Conservation (phyloP, 2,113 vertebrate genomes). For the Actenoides hombroni region DNA sequence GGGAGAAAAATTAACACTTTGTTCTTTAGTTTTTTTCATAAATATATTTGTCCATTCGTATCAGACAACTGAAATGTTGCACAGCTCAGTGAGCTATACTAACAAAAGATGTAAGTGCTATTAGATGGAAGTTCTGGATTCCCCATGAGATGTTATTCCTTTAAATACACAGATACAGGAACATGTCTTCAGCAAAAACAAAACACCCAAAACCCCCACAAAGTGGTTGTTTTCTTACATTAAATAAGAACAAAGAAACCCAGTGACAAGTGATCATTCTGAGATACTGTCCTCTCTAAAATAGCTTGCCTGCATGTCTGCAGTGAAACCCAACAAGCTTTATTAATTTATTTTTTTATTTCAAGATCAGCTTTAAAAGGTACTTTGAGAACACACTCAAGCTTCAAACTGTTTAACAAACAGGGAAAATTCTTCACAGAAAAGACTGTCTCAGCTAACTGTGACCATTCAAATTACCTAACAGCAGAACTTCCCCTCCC, state of each 20-base stretch:
- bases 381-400: background rate
- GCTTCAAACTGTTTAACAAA: background rate
- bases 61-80: background rate
- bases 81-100: background rate
- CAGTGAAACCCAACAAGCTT: background rate
- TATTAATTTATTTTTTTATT: background rate
- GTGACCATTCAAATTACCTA: background rate
- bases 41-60: background rate
- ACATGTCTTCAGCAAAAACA: background rate
- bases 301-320: background rate
- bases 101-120: background rate
- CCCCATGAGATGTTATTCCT: background rate
- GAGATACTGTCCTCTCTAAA: background rate
- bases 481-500: background rate
- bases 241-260: background rate
- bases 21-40: background rate
- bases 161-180: rapidly evolving
- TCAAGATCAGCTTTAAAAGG: background rate
- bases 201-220: background rate
- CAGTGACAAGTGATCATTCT: background rate
- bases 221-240: too few species aligned
- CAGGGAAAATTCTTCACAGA: background rate
- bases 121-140: background rate
- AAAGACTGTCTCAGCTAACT: background rate
- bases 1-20: background rate